Evolutionary conservation across 2,113 vertebrate species (phyloP).

Genomic region (Heterotilapia buettikoferi): DNA sequence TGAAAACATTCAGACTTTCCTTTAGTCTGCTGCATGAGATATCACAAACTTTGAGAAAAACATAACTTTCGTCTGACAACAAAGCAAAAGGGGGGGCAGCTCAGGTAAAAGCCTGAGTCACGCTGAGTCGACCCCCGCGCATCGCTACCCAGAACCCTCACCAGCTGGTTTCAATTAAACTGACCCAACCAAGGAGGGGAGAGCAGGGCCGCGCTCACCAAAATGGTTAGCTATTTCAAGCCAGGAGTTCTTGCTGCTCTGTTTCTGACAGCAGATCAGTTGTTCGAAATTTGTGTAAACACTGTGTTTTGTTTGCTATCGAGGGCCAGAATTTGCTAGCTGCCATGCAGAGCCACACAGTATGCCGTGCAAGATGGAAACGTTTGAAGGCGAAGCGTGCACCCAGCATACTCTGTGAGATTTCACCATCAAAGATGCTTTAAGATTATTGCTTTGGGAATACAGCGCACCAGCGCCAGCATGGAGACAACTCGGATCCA

Average conservation of each 20-base stretch:
- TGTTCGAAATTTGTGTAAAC: constrained; percentile 37
- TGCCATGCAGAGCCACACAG: neutral
- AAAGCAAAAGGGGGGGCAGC: neutral
- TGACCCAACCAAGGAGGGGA: constrained; percentile 4
- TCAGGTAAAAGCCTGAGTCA: constrained; percentile 39
- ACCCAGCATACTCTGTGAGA: neutral
- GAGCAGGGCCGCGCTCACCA: constrained; percentile 34
- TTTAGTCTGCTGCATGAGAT: neutral
- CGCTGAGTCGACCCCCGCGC: constrained; percentile 5
- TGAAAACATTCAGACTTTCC: neutral
- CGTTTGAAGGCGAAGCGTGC: neutral
- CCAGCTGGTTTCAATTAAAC: constrained; percentile 58
- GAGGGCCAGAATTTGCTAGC: neutral
- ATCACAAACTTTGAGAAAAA: constrained; percentile 2
- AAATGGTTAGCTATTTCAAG: constrained; percentile 16
- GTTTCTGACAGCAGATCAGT: constrained; percentile 34
- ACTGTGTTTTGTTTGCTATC: constrained; percentile 21
- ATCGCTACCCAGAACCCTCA: constrained; percentile 26
- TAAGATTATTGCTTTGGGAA: constrained; percentile 9
- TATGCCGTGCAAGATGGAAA: neutral
- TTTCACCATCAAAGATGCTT: neutral
- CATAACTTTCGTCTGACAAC: constrained; percentile 7
- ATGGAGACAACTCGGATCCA: constrained; percentile 2
- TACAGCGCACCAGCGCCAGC: neutral
- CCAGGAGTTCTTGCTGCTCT: constrained; percentile 27